Base-by-base conservation (phyloP, 2,888 invertebrate genomes). In the Hirtodrosophila confusa region DNA sequence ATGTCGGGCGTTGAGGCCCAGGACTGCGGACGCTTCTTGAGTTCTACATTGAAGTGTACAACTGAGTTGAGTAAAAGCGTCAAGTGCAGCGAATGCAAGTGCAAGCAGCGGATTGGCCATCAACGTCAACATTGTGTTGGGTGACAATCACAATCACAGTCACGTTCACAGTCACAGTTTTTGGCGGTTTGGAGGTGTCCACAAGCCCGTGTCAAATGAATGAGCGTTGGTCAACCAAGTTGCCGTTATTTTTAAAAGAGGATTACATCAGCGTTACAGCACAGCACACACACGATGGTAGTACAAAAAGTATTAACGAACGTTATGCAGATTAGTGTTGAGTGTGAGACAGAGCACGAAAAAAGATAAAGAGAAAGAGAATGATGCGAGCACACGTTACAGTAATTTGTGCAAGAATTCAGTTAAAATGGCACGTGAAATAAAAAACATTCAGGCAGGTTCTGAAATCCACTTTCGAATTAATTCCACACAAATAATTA, bases 1-100 rank as follows among this genome's bases (percentile, higher is more conserved):
- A 96, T 93, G 92, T 96, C 96, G 80, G 96, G 95, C 77, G 96
- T 95, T 75, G 96, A 97, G 88, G 95, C 95, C 96, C 96, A 97
- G 79, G 95, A 94, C 78, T 94, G 89, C 12, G 92, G 92, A 33
- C 92, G 89, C 72, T 91, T 91, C 64, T 88, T 90, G 44, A 91
- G 86, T 82, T 91, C 91, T 91, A 91, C 87, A 91, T 91, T 91
- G 90, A 91, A 91, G 88, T 91, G 90, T 79, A 91, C 92, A 91
- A 91, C 91, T 91, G 76, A 57, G 72, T 87, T 82, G 50, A 89
- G 67, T 78, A 65, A 76, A 56, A 56, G 63, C 86, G 37, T 65
- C 83, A 72, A 83, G 60, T 47, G 58, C 69, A 66, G 61, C 55
- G 50, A 56, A 65, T 60, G 58, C 65, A 73, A 66, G 60, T 74